These are phyloP conservation scores for Carpatolechia fugitivella DNA, from an alignment of 2,888 invertebrate genomes.

Conservation along the genomic window DNA sequence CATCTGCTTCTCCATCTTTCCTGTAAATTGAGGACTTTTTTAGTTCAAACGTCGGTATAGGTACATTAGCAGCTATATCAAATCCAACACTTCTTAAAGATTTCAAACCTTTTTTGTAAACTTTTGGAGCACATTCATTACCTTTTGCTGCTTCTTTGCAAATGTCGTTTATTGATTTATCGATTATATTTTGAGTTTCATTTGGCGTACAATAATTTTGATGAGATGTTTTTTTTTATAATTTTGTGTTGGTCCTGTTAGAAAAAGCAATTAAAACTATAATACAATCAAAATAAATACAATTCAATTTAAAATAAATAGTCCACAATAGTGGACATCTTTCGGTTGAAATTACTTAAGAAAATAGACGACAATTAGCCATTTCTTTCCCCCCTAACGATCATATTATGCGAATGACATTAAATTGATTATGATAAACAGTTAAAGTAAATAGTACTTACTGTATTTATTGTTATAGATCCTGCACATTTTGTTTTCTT, in stretches of 20 bases:
- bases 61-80: neutral
- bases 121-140: neutral
- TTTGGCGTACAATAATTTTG: neutral
- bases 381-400: no score
- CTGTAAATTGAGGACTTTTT: neutral
- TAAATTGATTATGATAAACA: no score
- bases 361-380: no score
- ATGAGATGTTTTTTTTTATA: neutral
- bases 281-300: no score
- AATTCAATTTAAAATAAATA: no score
- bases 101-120: neutral
- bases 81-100: neutral
- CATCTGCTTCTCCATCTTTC: neutral
- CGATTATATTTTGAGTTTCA: neutral
- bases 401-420: no score
- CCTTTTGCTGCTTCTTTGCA: neutral
- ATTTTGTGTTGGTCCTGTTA: neutral
- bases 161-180: neutral
- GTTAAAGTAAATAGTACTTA: no score
- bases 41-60: neutral
- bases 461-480: neutral
- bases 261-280: neutral
- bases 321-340: no score
- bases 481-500: neutral
- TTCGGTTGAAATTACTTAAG: no score